A percentile compares a stretch with the other conserved stretches of the same genome.
These are phyloP conservation scores for Caenorhabditis sp. DNA, from an alignment of 2,888 invertebrate genomes.

Conservation along the genomic window DNA sequence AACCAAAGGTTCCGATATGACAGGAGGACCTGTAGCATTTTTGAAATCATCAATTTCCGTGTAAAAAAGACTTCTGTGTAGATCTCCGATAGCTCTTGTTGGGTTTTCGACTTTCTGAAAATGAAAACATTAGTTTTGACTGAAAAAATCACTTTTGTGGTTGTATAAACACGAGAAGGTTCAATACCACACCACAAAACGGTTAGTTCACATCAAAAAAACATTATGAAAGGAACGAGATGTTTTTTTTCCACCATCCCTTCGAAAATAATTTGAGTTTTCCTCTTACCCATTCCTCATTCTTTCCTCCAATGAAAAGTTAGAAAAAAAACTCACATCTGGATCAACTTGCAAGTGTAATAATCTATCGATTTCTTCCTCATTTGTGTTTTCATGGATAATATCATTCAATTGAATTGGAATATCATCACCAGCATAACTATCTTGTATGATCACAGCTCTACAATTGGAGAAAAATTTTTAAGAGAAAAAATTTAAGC, in stretches of 20 bases:
- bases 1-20: conserved; percentile 38
- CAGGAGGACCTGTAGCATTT: conserved; percentile 38
- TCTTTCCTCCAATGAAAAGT: too few relatives aligned
- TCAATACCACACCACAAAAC: too few relatives aligned
- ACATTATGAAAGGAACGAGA: too few relatives aligned
- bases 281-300: conserved; percentile 12
- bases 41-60: conserved; percentile 38
- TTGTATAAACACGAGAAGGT: too few relatives aligned
- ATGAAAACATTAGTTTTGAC: background rate
- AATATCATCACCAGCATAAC: background rate
- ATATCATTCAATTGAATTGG: background rate
- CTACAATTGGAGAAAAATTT: conserved; percentile 25
- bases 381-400: background rate
- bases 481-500: conserved; percentile 17
- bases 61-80: conserved; percentile 42
- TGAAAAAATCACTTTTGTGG: too few relatives aligned
- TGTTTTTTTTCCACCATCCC: too few relatives aligned
- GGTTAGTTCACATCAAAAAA: background rate
- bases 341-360: background rate
- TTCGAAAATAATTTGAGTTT: too few relatives aligned
- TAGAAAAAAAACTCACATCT: background rate
- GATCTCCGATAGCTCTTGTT: conserved; percentile 54
- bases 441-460: background rate
- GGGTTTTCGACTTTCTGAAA: conserved; percentile 45
- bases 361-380: background rate